phyloP scores from a whole-genome alignment of 1,140 invertebrate genomes.

The Cyclargus thomasi region DNA sequence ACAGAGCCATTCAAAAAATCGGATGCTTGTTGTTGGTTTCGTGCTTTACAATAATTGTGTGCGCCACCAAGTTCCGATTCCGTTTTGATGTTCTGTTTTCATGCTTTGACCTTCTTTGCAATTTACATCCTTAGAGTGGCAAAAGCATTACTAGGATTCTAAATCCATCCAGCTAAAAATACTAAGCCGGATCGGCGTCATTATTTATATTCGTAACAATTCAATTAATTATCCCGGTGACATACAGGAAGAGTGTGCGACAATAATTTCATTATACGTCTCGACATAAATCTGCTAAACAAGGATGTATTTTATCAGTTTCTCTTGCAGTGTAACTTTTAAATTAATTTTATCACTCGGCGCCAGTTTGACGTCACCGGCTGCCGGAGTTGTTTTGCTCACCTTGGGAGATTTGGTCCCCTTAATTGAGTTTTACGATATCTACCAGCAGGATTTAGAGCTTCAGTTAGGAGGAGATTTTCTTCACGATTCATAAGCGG shows the following conservation, averaged over 20 bases:
- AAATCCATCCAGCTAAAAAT: not conserved
- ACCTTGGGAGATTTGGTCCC: conserved; percentile 10
- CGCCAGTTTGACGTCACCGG: conserved; percentile 6
- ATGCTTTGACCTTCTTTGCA: no score
- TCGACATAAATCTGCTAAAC: conserved; percentile 13
- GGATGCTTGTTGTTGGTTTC: not conserved
- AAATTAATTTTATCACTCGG: conserved; percentile 13
- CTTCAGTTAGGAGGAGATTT: not conserved
- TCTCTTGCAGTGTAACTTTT: conserved; percentile 4
- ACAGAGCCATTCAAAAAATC: not conserved
- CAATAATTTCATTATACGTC: not conserved
- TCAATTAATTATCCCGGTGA: not conserved
- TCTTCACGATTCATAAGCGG: not conserved
- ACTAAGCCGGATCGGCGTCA: not conserved
- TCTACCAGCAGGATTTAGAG: not conserved
- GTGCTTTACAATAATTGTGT: not conserved
- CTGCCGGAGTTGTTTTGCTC: conserved; percentile 6
- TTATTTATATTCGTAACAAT: not conserved
- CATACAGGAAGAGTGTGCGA: not conserved
- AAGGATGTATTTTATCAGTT: conserved; percentile 1
- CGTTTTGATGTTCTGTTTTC: not conserved
- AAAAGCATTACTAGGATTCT: not conserved
- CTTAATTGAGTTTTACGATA: conserved; percentile 15
- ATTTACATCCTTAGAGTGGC: not conserved
- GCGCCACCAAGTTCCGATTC: not conserved